Conservation (phyloP, 2,888 invertebrate genomes). For the Nomada ruficornis region DNA sequence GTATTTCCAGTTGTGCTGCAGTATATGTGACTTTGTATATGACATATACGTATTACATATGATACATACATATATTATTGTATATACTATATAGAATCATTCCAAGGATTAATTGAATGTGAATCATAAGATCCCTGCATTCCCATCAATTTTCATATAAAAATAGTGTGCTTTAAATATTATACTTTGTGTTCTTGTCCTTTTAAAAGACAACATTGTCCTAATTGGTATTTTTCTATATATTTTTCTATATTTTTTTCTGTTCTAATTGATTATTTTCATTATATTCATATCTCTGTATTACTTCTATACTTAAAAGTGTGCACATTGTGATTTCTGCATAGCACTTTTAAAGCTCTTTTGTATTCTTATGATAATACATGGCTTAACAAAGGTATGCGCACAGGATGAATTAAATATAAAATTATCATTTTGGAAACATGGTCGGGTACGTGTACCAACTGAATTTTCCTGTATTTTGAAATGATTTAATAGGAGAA, state of each 20-base stretch:
- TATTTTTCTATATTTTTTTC: no score
- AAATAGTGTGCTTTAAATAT: not conserved
- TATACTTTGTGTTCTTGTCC: not conserved
- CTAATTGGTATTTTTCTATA: no score
- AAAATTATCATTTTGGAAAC: not conserved
- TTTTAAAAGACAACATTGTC: not conserved
- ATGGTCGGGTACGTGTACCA: not conserved
- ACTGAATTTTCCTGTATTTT: constrained; percentile 6
- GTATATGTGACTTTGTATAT: not conserved
- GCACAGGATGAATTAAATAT: not conserved
- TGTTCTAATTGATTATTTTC: no score
- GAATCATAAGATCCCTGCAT: not conserved
- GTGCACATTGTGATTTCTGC: not conserved
- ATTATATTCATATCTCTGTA: not conserved
- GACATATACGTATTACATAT: not conserved
- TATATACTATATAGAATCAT: not conserved
- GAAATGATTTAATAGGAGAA: constrained; percentile 16
- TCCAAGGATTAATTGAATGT: not conserved
- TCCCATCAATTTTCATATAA: not conserved
- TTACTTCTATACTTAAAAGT: not conserved
- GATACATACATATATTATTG: no score
- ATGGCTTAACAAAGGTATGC: not conserved
- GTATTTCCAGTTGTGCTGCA: constrained; percentile 44
- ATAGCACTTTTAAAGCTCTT: not conserved
- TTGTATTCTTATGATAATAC: not conserved